phyloP scores from a whole-genome alignment of 2,797 vertebrate genomes.

The Rhadinocentrus ornatus region DNA sequence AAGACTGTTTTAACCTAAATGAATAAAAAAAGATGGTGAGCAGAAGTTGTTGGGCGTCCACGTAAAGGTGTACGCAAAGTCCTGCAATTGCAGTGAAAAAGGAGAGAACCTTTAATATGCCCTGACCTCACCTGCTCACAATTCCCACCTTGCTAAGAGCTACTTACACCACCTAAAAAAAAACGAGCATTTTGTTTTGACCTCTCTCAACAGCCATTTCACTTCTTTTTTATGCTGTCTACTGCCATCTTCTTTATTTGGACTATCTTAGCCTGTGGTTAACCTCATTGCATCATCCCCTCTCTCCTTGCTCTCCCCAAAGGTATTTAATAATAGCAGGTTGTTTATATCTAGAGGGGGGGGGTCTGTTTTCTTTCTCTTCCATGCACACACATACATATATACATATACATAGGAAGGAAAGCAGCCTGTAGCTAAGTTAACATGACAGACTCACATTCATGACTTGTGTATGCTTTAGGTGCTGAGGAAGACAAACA shows the following conservation, averaged over 20 bases:
- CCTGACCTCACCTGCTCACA: constrained; percentile 5
- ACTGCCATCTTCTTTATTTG: constrained; percentile 46
- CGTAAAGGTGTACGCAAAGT: constrained; percentile 19
- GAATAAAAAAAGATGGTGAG: not conserved
- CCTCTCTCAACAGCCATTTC: constrained; percentile 8
- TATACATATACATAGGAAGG: not conserved
- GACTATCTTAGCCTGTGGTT: constrained; percentile 19
- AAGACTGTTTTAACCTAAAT: constrained; percentile 11
- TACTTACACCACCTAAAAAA: constrained; percentile 1
- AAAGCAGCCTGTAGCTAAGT: constrained; percentile 39
- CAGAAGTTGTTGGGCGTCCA: not conserved
- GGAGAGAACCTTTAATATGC: constrained; percentile 24
- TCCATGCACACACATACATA: not conserved
- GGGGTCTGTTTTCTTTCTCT: constrained; percentile 17
- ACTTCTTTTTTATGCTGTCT: not conserved
- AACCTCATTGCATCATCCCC: constrained; percentile 45
- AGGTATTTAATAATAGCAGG: constrained; percentile 34
- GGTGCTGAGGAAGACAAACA: constrained; percentile 48
- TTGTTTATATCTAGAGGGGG: constrained; percentile 7
- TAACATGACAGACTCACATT: constrained; percentile 45
- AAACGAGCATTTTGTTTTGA: constrained; percentile 12
- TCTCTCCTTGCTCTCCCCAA: constrained; percentile 35
- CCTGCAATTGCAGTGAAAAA: constrained; percentile 35
- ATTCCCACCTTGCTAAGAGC: not conserved
- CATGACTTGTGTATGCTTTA: constrained; percentile 44